Conservation (phyloP, 2,113 vertebrate species). For the Morone chrysops region DNA sequence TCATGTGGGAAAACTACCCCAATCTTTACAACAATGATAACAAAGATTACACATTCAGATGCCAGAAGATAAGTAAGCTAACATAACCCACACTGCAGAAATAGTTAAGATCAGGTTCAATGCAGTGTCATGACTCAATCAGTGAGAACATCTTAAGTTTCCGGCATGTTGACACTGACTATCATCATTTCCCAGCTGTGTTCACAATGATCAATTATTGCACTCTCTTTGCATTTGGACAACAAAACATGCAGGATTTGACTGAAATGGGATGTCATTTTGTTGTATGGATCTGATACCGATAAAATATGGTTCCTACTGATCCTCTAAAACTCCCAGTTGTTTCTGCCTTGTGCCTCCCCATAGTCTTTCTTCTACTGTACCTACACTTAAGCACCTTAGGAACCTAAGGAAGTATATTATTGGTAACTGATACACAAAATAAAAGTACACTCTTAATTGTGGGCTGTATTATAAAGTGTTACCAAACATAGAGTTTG, state of each 20-base stretch:
- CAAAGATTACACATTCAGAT: not conserved
- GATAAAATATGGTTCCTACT: not conserved
- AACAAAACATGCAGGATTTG: not conserved
- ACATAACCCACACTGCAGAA: not conserved
- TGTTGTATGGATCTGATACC: not conserved
- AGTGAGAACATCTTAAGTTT: not conserved
- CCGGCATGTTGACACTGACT: not conserved
- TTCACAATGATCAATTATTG: not conserved
- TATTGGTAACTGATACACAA: not conserved
- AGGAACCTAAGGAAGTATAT: not conserved
- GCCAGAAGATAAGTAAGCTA: not conserved
- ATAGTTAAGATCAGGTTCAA: not conserved
- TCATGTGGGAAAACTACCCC: not conserved
- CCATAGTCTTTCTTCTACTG: not conserved
- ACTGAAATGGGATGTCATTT: not conserved
- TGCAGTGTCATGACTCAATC: not conserved
- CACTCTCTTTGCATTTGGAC: not conserved
- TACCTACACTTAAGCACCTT: not conserved
- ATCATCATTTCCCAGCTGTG: conserved; percentile 1
- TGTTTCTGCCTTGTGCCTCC: too few species aligned
- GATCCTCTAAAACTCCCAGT: too few species aligned
- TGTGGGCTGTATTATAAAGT: not conserved
- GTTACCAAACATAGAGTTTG: not conserved
- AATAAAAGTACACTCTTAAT: not conserved
- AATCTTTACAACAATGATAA: not conserved